These are phyloP conservation scores for Littorina saxatilis DNA, from an alignment of 1,140 invertebrate species.

Conservation along the genomic window DNA sequence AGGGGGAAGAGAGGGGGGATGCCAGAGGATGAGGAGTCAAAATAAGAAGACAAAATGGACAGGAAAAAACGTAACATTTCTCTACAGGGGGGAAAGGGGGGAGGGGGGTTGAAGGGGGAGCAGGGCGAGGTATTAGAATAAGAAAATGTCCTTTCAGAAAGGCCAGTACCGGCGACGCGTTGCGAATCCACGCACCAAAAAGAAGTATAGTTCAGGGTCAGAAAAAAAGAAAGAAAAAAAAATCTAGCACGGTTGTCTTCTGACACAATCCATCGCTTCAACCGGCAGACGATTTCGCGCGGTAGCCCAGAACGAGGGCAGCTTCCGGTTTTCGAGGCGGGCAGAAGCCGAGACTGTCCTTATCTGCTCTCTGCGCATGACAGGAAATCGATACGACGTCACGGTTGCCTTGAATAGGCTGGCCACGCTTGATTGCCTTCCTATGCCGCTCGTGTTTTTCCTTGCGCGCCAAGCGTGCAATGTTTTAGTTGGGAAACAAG, in stretches of 20 bases:
- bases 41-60: no score
- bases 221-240: background rate
- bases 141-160: no score
- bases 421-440: background rate
- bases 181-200: conserved; percentile 18
- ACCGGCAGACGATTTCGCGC: conserved; percentile 25
- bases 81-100: no score
- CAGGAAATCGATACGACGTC: conserved; percentile 32
- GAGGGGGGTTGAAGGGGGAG: no score
- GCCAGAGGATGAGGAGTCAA: no score
- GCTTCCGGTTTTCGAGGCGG: conserved; percentile 15
- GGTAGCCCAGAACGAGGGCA: conserved; percentile 25
- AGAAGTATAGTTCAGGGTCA: background rate
- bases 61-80: no score
- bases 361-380: conserved; percentile 24
- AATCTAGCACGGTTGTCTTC: no score
- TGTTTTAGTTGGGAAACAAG: conserved; percentile 33
- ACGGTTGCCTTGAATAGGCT: conserved; percentile 14
- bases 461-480: conserved; percentile 19
- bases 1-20: no score
- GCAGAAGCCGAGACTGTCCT: conserved; percentile 22
- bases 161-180: conserved; percentile 9
- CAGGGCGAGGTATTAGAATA: no score
- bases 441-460: background rate
- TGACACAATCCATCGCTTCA: background rate